Evolutionary conservation across 2,113 vertebrate genomes (phyloP).

Genomic region (Coptodon bakossiorum): DNA sequence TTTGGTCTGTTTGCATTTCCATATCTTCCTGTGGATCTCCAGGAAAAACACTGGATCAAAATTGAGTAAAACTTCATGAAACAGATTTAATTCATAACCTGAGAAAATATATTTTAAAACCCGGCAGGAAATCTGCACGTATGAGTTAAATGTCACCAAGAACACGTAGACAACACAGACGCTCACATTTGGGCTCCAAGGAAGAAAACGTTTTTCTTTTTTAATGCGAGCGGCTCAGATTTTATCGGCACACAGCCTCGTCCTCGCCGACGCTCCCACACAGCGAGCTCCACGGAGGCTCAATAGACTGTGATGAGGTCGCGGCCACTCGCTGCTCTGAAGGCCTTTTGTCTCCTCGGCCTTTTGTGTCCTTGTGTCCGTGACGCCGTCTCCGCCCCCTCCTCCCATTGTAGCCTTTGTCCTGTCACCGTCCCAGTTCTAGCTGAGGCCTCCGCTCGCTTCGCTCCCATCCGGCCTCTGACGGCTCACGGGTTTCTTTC

Average conservation of each 20-base stretch:
- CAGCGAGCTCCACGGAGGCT: neutral
- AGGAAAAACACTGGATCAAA: fast-evolving
- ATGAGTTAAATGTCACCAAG: fast-evolving
- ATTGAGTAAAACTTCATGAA: neutral
- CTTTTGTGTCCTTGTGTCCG: slow-evolving; percentile 49
- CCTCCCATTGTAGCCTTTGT: slow-evolving; percentile 53
- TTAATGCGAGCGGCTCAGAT: neutral
- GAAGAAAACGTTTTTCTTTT: fast-evolving
- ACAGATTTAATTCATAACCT: fast-evolving
- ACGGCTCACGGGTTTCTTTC: neutral
- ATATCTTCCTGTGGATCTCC: fast-evolving
- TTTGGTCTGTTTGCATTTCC: fast-evolving
- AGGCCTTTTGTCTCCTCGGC: slow-evolving; percentile 49
- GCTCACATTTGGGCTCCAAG: neutral
- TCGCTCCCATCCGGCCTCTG: neutral
- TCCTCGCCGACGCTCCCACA: neutral
- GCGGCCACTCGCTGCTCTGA: slow-evolving; percentile 7
- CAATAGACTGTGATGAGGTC: slow-evolving; percentile 51
- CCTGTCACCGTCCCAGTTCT: slow-evolving; percentile 7
- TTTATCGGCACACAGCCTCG: neutral
- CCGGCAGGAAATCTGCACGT: fast-evolving
- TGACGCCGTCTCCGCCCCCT: slow-evolving; percentile 25
- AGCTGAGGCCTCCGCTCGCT: neutral
- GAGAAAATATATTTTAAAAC: fast-evolving
- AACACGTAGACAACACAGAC: fast-evolving